Base-by-base conservation (phyloP, 2,888 invertebrate species). In the Ennomos erosarius region DNA sequence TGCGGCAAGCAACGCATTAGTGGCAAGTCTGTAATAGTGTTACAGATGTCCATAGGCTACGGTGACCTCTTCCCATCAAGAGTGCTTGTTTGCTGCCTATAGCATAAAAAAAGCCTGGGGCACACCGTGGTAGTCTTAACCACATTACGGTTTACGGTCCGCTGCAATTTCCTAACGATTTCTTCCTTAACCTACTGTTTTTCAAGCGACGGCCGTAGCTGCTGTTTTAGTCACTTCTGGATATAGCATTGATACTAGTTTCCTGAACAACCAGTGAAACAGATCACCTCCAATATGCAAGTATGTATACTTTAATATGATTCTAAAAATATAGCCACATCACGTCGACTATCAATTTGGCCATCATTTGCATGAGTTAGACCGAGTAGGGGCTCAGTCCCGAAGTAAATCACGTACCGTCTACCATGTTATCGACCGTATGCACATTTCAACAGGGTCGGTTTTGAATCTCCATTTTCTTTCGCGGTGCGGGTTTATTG, bases 401-500 rank as follows among this genome's bases (percentile, higher is more conserved):
- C 43, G n/a, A 43, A 46, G 45, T 57, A 57, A 55, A 55, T 54
- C 55, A 54, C 45, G 45, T 39, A 10, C 46, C 49, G 40, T 52
- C 55, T 39, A 43, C 12, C 36, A 47, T 33, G 34, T 16, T 49
- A 44, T 39, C 26, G 26, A 51, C 59, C 51, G 39, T 55, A 52
- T 26, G 0, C 6, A 1, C 10, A 12, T 39, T 9, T 34, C 6
- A 6, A 47, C 48, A 60, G 26, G 47, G 59, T 56, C 48, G 8
- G 55, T 55, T 62, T 56, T 58, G 8, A 53, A 60, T 42, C 40
- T 54, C 37, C 52, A 59, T 63, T 55, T 70, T 72, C 75, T 61
- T 58, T 50, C 55, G 53, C 45, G 38, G 65, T 65, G 68, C 74
- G 76, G 50, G 74, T 85, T 85, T 89, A 90, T 90, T 88, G 89